Evolutionary conservation across 1,140 invertebrate species (phyloP), one percentile per base, ranked within the genome.

Genomic region (Prorops nasuta): DNA sequence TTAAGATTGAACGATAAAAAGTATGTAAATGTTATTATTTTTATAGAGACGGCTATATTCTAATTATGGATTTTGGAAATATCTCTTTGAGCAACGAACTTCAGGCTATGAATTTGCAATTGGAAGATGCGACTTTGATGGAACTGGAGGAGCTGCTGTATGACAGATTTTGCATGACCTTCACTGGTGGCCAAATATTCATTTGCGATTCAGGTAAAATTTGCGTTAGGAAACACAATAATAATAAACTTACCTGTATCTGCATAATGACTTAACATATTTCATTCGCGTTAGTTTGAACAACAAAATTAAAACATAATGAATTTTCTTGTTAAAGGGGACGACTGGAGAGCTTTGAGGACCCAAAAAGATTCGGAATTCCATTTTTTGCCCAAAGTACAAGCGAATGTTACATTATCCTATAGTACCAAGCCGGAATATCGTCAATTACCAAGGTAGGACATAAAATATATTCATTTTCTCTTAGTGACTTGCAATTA

Each of bases 121-220:
- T 88, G 2, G 88, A 91, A 70, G 87, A 90, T 64, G 84, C 86
- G 0, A 91, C 89, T 0, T 84, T 88, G 61, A 90, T 90, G 83
- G 89, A 92, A 78, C 72, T 91, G 14, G 89, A 92, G 66, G 88
- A 91, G 71, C 79, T 86, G 45, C 73, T 92, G 1, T 93, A 92
- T 60, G 89, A 92, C 58, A 79, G 90, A 58, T 82, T 91, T 43
- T 84, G 87, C 54, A 78, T 91, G 3, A 83, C 83, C 51, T 82
- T 88, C 41, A 83, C 81, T 39, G 83, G 84, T 64, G 81, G 86
- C 55, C 90, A 88, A 74, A 71, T 85, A 48, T 57, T 73, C 22
- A 54, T 64, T 47, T 72, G 67, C 55, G 67, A 69, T 39, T 67
- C 71, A 28, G 66, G 60, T 63, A 57, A 44, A n/a, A n/a, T n/a